Evolutionary conservation across 2,888 invertebrate genomes (phyloP), one percentile per base, ranked within the genome.

Genomic region (Herminia tarsipennalis): DNA sequence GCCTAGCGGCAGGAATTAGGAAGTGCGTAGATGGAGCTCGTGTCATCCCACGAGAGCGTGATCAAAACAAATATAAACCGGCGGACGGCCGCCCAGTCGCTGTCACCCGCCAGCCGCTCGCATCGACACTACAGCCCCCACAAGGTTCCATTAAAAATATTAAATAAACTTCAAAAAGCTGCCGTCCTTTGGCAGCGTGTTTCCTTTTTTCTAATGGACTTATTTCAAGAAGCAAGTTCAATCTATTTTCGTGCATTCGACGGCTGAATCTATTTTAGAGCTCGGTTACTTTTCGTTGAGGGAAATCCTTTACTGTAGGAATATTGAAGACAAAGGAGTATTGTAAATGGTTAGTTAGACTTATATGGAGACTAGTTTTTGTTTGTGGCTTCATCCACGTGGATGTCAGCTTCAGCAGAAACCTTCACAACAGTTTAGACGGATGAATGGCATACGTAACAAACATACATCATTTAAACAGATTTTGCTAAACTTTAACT

Each of bases 51-150:
- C 54, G 62, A 56, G 54, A 66, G 79, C 84, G 84, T 86, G 86
- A 76, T 73, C 71, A 63, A 61, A 72, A 72, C 75, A 81, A 80
- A 86, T 85, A 84, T 81, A 80, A 81, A 76, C 73, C 54, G 65
- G 45, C 55, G 56, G 55, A 48, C 52, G 37, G 41, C 8, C 67
- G 66, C 65, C 62, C 66, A 63, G 63, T 59, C 66, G 73, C 67
- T 70, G 72, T 67, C 74, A 65, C 64, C 67, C 64, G 58, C 63
- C 59, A 24, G 47, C 45, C 24, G 44, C 18, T 18, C 39, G 43
- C 32, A 8, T 4, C 21, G 44, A 34, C 34, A 17, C 44, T 20
- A 18, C 46, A 16, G 17, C 33, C 40, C 25, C 39, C 24, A 30
- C 24, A 30, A 35, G 18, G 12, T 9, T 44, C 10, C 27, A 20